Evolutionary conservation across 2,797 vertebrate genomes (phyloP).

Genomic region (Microchirus variegatus): DNA sequence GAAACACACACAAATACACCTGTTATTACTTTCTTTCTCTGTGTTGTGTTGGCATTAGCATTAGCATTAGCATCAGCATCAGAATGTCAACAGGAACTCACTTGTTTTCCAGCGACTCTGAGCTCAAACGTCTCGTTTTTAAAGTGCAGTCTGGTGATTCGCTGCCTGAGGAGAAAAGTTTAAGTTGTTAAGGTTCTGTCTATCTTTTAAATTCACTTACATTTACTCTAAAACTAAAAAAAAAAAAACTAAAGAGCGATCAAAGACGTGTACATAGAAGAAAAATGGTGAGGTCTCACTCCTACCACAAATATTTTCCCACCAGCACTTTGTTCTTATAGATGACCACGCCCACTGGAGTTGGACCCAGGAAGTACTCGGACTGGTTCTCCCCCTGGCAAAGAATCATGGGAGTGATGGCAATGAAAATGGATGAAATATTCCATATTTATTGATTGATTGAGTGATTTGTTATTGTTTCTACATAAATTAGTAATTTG

Average conservation of each 20-base stretch:
- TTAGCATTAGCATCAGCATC: slow-evolving; percentile 8
- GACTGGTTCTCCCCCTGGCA: slow-evolving; percentile 90
- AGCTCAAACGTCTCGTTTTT: slow-evolving; percentile 42
- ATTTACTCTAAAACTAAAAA: too few relatives aligned
- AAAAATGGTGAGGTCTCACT: slow-evolving; percentile 24
- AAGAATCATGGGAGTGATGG: slow-evolving; percentile 33
- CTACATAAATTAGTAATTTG: too few relatives aligned
- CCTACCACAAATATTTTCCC: slow-evolving; percentile 94
- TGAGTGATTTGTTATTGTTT: too few relatives aligned
- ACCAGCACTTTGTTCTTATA: slow-evolving; percentile 94
- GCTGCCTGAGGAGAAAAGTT: slow-evolving; percentile 31
- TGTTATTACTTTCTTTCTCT: too few relatives aligned
- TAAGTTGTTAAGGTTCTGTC: too few relatives aligned
- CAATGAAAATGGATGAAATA: too few relatives aligned
- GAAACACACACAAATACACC: background rate
- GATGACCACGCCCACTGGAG: slow-evolving; percentile 88
- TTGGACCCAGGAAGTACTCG: slow-evolving; percentile 91
- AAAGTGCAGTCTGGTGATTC: slow-evolving; percentile 46
- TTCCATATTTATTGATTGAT: too few relatives aligned
- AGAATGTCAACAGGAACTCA: slow-evolving; percentile 17
- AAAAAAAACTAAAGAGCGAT: too few relatives aligned
- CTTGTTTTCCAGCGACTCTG: slow-evolving; percentile 10
- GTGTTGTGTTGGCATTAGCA: too few relatives aligned
- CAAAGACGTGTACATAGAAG: too few relatives aligned
- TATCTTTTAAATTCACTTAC: too few relatives aligned